A percentile compares a stretch with the other conserved stretches of the same genome.
Conservation (phyloP, 2,888 invertebrate genomes). For the Alitta virens region DNA sequence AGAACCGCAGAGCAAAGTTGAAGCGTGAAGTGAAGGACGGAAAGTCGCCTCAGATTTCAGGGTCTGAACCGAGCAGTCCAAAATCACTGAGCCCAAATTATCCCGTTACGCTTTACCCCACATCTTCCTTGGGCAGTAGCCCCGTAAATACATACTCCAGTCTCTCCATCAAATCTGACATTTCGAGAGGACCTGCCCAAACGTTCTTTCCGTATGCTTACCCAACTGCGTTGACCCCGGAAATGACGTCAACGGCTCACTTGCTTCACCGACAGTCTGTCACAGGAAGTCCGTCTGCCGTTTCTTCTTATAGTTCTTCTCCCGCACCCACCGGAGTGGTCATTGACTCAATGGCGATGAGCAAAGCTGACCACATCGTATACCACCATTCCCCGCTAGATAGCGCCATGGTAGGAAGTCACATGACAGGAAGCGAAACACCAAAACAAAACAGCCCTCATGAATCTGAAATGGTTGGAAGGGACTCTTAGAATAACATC, state of each 20-base stretch:
- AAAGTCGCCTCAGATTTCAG: constrained; percentile 1
- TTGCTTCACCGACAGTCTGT: neutral
- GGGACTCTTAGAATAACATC: too few relatives aligned
- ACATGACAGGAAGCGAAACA: too few relatives aligned
- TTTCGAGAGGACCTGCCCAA: neutral
- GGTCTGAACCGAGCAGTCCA: neutral
- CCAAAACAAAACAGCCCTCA: too few relatives aligned
- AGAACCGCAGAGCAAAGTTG: constrained; percentile 21
- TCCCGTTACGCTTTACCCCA: neutral
- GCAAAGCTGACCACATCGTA: too few relatives aligned
- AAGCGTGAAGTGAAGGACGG: constrained; percentile 22
- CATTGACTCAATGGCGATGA: too few relatives aligned
- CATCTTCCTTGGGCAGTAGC: neutral
- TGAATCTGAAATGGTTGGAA: too few relatives aligned
- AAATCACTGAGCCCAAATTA: neutral
- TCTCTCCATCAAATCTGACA: neutral
- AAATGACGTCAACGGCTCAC: neutral
- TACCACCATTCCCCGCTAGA: too few relatives aligned
- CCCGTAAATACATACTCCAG: neutral
- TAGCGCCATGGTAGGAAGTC: too few relatives aligned
- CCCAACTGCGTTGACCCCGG: neutral
- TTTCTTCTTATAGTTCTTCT: neutral
- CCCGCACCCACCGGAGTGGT: neutral
- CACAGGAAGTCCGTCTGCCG: neutral
- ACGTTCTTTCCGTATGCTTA: neutral